Percentiles rank a stretch among this genome's conserved stretches.
Evolutionary conservation across 1,140 invertebrate species (phyloP).

Genomic region (Pinna nobilis): DNA sequence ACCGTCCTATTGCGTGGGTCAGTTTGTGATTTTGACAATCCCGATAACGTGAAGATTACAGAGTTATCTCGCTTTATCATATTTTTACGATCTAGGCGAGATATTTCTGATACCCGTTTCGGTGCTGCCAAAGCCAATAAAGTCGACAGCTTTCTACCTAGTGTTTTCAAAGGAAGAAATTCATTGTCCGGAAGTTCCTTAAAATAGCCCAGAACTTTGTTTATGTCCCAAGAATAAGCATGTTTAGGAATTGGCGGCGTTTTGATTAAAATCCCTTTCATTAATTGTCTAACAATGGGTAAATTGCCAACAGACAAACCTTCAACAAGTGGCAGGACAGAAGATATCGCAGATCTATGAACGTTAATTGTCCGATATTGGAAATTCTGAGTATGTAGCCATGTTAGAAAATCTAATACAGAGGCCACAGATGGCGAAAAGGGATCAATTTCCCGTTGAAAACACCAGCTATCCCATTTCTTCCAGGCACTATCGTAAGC

Average conservation of each 20-base stretch:
- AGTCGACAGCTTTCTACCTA: constrained; percentile 18
- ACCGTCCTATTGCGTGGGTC: constrained; percentile 7
- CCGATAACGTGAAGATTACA: constrained; percentile 13
- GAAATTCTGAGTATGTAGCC: constrained; percentile 14
- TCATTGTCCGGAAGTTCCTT: neutral
- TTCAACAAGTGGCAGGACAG: constrained; percentile 19
- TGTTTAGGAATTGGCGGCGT: constrained; percentile 14
- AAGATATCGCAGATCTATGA: constrained; percentile 16
- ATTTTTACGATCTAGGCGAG: neutral
- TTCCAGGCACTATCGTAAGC: constrained; percentile 38
- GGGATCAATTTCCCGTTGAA: constrained; percentile 30
- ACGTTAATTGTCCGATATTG: constrained; percentile 37
- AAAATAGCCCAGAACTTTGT: constrained; percentile 2
- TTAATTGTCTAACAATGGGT: constrained; percentile 8
- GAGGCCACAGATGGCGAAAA: constrained; percentile 28
- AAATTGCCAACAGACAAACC: constrained; percentile 5
- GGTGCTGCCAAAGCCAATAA: constrained; percentile 13
- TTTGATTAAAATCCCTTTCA: constrained; percentile 25
- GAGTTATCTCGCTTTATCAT: constrained; percentile 2
- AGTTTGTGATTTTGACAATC: constrained; percentile 23
- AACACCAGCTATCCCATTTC: constrained; percentile 33
- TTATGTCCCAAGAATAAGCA: constrained; percentile 22
- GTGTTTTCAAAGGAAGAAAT: constrained; percentile 3
- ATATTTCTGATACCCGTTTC: constrained; percentile 16
- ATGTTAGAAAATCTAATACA: constrained; percentile 21